These are phyloP conservation scores for Myotis lucifugus DNA, from an alignment of 2,113 vertebrate species.

Conservation along the genomic window DNA sequence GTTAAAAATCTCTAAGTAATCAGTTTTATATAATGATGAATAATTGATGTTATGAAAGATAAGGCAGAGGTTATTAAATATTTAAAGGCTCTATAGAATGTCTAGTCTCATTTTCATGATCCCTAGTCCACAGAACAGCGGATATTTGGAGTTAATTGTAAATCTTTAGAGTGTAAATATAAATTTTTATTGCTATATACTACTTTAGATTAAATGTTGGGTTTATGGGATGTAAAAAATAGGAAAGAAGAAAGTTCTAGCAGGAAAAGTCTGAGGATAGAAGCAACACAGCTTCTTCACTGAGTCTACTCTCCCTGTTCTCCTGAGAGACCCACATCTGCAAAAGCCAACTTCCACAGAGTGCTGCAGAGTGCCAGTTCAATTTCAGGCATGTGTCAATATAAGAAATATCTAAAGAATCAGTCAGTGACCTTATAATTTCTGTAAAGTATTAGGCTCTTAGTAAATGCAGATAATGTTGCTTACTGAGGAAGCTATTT, in stretches of 20 bases:
- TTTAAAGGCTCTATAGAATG: not conserved
- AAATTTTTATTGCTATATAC: not conserved
- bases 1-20: constrained; percentile 3
- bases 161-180: not conserved
- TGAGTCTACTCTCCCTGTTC: not conserved
- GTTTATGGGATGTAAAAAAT: not conserved
- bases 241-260: not conserved
- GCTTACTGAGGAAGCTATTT: constrained; percentile 26
- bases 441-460: not conserved
- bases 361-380: not conserved
- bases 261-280: not conserved
- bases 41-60: not conserved
- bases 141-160: not conserved
- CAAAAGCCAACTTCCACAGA: not conserved
- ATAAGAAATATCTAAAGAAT: constrained; percentile 4
- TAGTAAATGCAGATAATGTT: constrained; percentile 5
- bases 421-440: not conserved
- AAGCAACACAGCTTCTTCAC: not conserved
- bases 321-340: not conserved
- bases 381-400: not conserved
- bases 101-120: not conserved
- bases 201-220: not conserved
- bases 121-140: not conserved
- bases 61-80: not conserved
- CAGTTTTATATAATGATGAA: not conserved